Percentiles rank a stretch among this genome's conserved stretches.
Conservation (phyloP, 23 tunicate genomes). For the Ascidia mentula region DNA sequence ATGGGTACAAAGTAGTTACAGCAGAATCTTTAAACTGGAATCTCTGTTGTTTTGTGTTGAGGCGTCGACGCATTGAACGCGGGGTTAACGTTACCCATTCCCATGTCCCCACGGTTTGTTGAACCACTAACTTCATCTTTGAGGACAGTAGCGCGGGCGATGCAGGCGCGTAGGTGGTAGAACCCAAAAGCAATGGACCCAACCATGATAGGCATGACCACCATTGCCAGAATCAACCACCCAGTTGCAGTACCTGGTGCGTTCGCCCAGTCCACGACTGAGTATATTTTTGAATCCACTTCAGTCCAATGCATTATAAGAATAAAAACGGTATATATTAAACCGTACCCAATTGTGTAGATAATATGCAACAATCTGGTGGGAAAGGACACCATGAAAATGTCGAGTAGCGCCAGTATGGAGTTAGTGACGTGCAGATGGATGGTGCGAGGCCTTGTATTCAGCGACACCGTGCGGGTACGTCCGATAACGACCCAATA, state of each 20-base stretch:
- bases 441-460: slow-evolving; percentile 33
- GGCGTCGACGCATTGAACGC: slow-evolving; percentile 18
- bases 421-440: slow-evolving; percentile 56
- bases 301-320: slow-evolving; percentile 41
- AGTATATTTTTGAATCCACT: slow-evolving; percentile 29
- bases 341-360: slow-evolving; percentile 32
- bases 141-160: slow-evolving; percentile 24
- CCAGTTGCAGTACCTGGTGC: slow-evolving; percentile 37
- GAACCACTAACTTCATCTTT: neutral
- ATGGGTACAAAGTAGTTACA: no score
- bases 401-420: slow-evolving; percentile 29
- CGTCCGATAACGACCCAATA: slow-evolving; percentile 40
- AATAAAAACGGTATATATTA: slow-evolving; percentile 31
- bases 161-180: slow-evolving; percentile 43
- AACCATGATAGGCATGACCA: slow-evolving; percentile 32
- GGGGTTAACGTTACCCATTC: slow-evolving; percentile 31
- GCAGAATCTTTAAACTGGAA: no score
- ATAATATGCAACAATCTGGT: slow-evolving; percentile 36
- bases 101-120: neutral
- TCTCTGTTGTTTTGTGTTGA: neutral
- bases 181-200: slow-evolving; percentile 39
- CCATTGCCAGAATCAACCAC: slow-evolving; percentile 20
- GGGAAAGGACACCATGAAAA: slow-evolving; percentile 51
- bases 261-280: slow-evolving; percentile 36
- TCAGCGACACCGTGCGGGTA: slow-evolving; percentile 20